Base-by-base conservation (phyloP, 2,888 invertebrate species). In the Clitarchus hookeri region DNA sequence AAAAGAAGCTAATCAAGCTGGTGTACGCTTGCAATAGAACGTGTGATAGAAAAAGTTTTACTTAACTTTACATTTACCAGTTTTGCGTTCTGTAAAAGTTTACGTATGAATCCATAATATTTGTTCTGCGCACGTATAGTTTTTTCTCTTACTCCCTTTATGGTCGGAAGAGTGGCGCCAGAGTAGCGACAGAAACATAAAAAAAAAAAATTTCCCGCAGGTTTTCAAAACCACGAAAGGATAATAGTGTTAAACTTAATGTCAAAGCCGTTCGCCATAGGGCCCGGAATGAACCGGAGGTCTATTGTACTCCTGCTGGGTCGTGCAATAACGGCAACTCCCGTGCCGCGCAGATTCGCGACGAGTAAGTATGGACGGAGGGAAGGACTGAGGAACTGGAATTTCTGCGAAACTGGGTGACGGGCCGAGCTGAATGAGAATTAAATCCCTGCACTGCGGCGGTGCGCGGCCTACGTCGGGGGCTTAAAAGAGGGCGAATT, bases 381-480 rank as follows among this genome's bases (percentile, higher is more conserved):
- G 65, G 23, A 0, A 23, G 65, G 53, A 53, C 53, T 12, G 53
- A 53, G 65, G n/a, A 23, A 65, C 65, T 65, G 65, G 65, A 65
- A 65, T 65, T 65, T 65, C 65, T 11, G n/a, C 65, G 65, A 65
- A 65, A 65, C 65, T 65, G 11, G 65, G 65, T 65, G 65, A 65
- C 65, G 65, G 65, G 65, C 65, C 65, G 65, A 23, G 11, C n/a
- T 65, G 65, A 65, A 65, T 65, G 65, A 65, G 65, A 65, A 65
- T 65, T 65, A 65, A 65, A 65, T 65, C 65, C 65, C 65, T 65
- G 65, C 65, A 65, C 65, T 65, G 65, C 65, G 65, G 65, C 65
- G 65, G 65, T n/a, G n/a, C 48, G 65, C 2, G 8, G 65, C 23
- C 8, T 8, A 65, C 23, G 65, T 16, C 19, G 65, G 23, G 65